These are phyloP conservation scores for Macquaria ambigua DNA, from an alignment of 2,113 vertebrate genomes.

Conservation along the genomic window DNA sequence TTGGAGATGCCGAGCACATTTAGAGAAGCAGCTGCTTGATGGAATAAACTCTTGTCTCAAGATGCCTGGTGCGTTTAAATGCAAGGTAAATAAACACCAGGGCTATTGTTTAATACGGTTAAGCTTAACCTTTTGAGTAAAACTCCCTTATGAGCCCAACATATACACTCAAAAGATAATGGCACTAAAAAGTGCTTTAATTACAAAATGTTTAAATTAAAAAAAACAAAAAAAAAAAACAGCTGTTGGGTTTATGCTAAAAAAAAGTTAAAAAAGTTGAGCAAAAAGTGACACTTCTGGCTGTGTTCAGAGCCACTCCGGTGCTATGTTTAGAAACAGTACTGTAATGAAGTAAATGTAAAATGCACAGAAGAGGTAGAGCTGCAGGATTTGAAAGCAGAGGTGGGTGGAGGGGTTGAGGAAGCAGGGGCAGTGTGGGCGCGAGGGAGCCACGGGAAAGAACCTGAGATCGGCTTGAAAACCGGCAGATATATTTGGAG, in stretches of 20 bases:
- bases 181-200: slow-evolving; percentile 16
- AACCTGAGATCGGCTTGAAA: slow-evolving; percentile 57
- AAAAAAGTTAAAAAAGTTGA: not conserved
- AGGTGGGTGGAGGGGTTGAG: slow-evolving; percentile 69
- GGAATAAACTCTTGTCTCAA: not conserved
- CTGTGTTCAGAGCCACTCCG: slow-evolving; percentile 30
- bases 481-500: slow-evolving; percentile 55
- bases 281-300: slow-evolving; percentile 36
- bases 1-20: slow-evolving; percentile 18
- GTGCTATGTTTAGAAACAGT: slow-evolving; percentile 64
- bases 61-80: slow-evolving; percentile 9
- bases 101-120: not conserved
- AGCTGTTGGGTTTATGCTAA: slow-evolving; percentile 4
- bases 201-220: not conserved
- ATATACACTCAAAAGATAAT: not conserved
- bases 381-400: slow-evolving; percentile 61
- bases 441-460: slow-evolving; percentile 64
- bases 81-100: slow-evolving; percentile 17
- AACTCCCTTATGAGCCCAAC: not conserved
- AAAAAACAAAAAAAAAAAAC: not conserved
- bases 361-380: slow-evolving; percentile 49
- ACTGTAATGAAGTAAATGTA: slow-evolving; percentile 59
- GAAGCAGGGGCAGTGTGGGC: slow-evolving; percentile 66
- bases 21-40: slow-evolving; percentile 15
- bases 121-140: not conserved